Base-by-base conservation (phyloP, 2,113 vertebrate species). In the Zosterops borbonicus region DNA sequence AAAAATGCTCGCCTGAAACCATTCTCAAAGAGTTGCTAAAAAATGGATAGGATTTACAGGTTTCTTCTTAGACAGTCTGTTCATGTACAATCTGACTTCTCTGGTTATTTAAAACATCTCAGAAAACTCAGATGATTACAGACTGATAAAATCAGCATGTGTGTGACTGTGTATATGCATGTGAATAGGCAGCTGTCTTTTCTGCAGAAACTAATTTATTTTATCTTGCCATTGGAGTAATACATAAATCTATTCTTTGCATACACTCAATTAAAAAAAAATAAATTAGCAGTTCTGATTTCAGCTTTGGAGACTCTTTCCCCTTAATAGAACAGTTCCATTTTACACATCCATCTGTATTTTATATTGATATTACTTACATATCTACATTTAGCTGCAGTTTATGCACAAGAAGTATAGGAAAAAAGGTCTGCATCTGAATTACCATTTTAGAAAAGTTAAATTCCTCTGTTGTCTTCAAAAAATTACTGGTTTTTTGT, bases 141-240 rank as follows among this genome's bases (percentile, higher is more conserved):
- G 79, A 86, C 16, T 74, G 87, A 93, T 95, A 96, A 89, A 83
- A 92, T 83, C 83, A 87, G 62, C 3, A 5, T 68, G 63, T 70
- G 49, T 94, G 47, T 71, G 78, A 83, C 64, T 81, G 53, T 58
- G 29, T 70, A 74, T 77, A 46, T 46, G 37, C 71, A 81, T 88
- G 90, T 93, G n/a, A 94, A 88, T 88, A 83, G 74, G 92, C 39
- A 83, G 73, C 46, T 67, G 50, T 9, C 15, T 1, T 92, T 91
- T 88, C 82, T 86, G 31, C 71, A 73, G 85, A 96, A 96, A 93
- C 56, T 97, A 95, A 97, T 97, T 97, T 97, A 98, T 97, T 97
- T 97, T 96, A 80, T 92, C 75, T 86, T 89, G 75, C 33, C 94
- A 9, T 87, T 92, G 50, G 28, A 96, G 65, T 71, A 79, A 77